Evolutionary conservation across 2,888 invertebrate genomes (phyloP), one percentile per base, ranked within the genome.

Genomic region (Pharmacophagus antenor): DNA sequence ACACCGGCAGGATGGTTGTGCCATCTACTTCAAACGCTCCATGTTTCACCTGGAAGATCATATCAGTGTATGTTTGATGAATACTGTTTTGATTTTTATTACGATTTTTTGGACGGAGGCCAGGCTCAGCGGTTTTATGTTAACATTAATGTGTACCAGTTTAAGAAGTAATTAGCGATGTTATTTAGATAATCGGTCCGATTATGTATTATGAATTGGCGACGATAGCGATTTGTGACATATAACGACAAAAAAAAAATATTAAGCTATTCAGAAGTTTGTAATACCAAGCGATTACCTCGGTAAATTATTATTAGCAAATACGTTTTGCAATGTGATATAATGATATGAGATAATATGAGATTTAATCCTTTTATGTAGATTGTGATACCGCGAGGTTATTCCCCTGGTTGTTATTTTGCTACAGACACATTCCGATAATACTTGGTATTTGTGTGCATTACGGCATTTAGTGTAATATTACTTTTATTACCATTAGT

Each of bases 1-100:
- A 0, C 85, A 87, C 37, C 93, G 96, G 70, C 88, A 89, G 10
- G 99, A 99, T 83, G 99, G 99, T 0, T 97, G 98, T 81, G 97
- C 98, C 0, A 95, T 98, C 46, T 95, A 96, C 75, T 98, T 94
- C 79, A 95, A 94, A 69, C 79, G 83, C 8, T 83, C 92, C 20
- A 86, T 93, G 58, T 95, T 99, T 68, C 84, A 92, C 47, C 77
- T 97, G 57, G 72, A 94, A 4, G 93, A 94, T 47, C 89, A 93
- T 56, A 81, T 92, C 0, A 92, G 92, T 51, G 95, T 99, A 48
- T 96, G 98, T 82, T 25, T 23, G 20, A 15, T 22, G 10, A 31
- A 1, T 31, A 10, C 10, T 27, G 31, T 31, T 31, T 31, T n/a
- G n/a, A n/a, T n/a, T n/a, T n/a, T n/a, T n/a, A n/a, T n/a, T n/a